These are phyloP conservation scores for Urophycis tenuis DNA, from an alignment of 2,797 vertebrate genomes.

Conservation along the genomic window DNA sequence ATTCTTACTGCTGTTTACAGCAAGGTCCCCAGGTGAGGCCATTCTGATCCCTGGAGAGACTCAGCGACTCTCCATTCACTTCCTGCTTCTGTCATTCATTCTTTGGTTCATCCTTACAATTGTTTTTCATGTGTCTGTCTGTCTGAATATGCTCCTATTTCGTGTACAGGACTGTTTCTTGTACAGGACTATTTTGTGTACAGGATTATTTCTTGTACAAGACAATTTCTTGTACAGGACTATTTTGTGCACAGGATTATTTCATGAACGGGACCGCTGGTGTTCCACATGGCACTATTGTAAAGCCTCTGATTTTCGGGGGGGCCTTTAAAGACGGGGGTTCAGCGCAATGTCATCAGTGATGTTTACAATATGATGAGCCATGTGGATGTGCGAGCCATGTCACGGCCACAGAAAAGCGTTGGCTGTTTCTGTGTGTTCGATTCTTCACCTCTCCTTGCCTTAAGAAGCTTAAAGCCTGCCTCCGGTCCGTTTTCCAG, in stretches of 20 bases:
- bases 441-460: constrained; percentile 16
- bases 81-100: not conserved
- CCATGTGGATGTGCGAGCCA: not conserved
- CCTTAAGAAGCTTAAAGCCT: not conserved
- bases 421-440: constrained; percentile 49
- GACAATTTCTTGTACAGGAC: not conserved
- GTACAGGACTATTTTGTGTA: not conserved
- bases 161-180: not conserved
- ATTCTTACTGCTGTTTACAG: constrained; percentile 50
- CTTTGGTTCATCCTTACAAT: not conserved
- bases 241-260: too few species aligned
- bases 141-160: not conserved
- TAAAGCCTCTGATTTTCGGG: not conserved
- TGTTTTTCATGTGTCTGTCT: not conserved
- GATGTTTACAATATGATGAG: not conserved
- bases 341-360: not conserved
- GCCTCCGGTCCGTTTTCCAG: not conserved
- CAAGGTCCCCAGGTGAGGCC: constrained; percentile 68
- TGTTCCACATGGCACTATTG: constrained; percentile 3
- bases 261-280: not conserved
- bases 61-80: constrained; percentile 33
- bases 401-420: constrained; percentile 31
- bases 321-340: not conserved
- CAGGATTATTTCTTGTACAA: not conserved
- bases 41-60: constrained; percentile 51